Evolutionary conservation across 2,113 vertebrate species (phyloP).

Genomic region (Cairina moschata): DNA sequence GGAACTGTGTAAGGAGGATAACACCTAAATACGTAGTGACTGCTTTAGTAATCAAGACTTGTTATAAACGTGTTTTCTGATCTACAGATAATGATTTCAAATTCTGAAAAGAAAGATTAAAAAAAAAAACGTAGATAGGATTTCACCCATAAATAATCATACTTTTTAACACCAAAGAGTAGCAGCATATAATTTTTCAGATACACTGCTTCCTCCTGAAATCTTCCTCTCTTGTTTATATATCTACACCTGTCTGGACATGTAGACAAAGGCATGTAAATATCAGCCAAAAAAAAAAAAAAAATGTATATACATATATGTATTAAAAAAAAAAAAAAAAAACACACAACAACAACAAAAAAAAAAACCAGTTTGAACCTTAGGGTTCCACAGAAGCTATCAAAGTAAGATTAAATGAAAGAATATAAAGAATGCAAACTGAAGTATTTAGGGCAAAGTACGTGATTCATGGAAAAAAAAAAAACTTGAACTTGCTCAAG

Average conservation of each 20-base stretch:
- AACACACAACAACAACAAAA: not conserved
- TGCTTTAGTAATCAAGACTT: not conserved
- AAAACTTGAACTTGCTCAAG: rapidly evolving
- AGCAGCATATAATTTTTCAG: not conserved
- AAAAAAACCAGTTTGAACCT: not conserved
- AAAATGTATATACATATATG: too few species aligned
- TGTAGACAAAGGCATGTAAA: not conserved
- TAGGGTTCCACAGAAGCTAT: not conserved
- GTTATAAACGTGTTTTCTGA: not conserved
- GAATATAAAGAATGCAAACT: not conserved
- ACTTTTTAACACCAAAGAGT: not conserved
- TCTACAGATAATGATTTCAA: not conserved
- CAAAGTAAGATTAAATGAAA: not conserved
- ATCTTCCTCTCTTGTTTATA: not conserved
- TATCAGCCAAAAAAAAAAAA: rapidly evolving
- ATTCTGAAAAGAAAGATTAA: not conserved
- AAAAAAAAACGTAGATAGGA: not conserved
- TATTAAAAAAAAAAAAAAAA: too few species aligned
- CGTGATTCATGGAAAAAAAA: not conserved
- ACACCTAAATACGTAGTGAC: not conserved
- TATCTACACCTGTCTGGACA: not conserved
- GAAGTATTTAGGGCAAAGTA: not conserved
- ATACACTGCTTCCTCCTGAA: not conserved
- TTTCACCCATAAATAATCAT: not conserved
- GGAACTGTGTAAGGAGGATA: not conserved